Percentiles rank a stretch among this genome's conserved stretches.
These are phyloP conservation scores for Hirtodrosophila trivittata DNA, from an alignment of 2,888 invertebrate species.

Conservation along the genomic window DNA sequence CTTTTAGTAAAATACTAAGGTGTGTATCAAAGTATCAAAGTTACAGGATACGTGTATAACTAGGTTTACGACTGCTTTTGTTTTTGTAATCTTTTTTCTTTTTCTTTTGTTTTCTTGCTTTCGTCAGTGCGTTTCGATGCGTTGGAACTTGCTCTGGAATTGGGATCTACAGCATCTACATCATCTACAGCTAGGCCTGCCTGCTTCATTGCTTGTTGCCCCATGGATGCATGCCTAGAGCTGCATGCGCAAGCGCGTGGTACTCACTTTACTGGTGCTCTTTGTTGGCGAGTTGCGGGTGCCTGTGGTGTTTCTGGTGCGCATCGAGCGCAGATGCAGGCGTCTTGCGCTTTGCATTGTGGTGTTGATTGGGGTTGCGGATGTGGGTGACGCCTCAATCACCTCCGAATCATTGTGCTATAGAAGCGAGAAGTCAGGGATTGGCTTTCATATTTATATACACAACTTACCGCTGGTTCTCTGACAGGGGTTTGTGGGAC, in stretches of 20 bases:
- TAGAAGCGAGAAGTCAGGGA: not conserved
- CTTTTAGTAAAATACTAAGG: not conserved
- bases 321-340: conserved; percentile 58
- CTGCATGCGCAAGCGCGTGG: conserved; percentile 57
- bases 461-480: conserved; percentile 37
- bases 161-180: conserved; percentile 10
- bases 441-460: not conserved
- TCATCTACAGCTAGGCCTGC: conserved; percentile 4
- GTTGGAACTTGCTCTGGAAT: not conserved
- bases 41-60: not conserved
- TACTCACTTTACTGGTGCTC: conserved; percentile 69
- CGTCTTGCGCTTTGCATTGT: conserved; percentile 16
- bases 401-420: conserved; percentile 74
- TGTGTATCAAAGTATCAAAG: not conserved
- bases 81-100: too few species aligned
- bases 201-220: not conserved
- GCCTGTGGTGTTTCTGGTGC: conserved; percentile 38
- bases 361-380: conserved; percentile 10
- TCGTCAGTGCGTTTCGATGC: not conserved
- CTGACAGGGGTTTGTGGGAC: not conserved
- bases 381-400: conserved; percentile 77
- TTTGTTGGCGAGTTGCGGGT: conserved; percentile 20
- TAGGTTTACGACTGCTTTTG: not conserved
- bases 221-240: conserved; percentile 41
- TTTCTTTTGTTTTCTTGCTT: conserved; percentile 5